Conservation (phyloP, 2,888 invertebrate genomes). For the Meganola albula region DNA sequence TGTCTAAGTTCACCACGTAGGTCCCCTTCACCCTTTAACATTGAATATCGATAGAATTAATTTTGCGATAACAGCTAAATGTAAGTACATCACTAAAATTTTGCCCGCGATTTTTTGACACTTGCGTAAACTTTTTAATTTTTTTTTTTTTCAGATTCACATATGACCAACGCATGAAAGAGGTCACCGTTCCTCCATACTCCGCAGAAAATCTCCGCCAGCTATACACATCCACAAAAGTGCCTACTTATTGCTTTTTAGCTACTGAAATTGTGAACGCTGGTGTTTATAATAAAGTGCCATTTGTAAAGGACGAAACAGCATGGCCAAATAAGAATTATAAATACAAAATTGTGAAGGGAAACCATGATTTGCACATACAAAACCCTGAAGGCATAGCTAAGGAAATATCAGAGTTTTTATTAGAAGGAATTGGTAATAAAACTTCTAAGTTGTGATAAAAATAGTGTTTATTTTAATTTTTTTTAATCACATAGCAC, state of each 20-base stretch:
- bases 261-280: conserved; percentile 31
- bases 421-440: conserved; percentile 33
- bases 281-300: conserved; percentile 30
- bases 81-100: too few species aligned
- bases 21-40: too few species aligned
- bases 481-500: too few species aligned
- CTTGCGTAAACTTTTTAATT: too few species aligned
- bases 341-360: conserved; percentile 53
- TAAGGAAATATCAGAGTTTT: conserved; percentile 45
- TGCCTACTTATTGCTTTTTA: conserved; percentile 45
- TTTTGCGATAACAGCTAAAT: too few species aligned
- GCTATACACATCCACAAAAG: conserved; percentile 36
- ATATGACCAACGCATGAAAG: conserved; percentile 57
- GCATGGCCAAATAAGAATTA: conserved; percentile 51
- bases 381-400: conserved; percentile 73
- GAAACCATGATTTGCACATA: conserved; percentile 79
- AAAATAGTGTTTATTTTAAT: not conserved
- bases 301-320: conserved; percentile 39
- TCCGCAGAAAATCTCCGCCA: conserved; percentile 31
- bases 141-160: conserved; percentile 36
- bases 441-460: conserved; percentile 15
- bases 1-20: too few species aligned
- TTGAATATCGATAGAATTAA: too few species aligned
- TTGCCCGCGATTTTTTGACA: too few species aligned
- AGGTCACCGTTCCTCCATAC: conserved; percentile 40